Evolutionary conservation across 2,888 invertebrate genomes (phyloP), one percentile per base, ranked within the genome.

Genomic region (Noctua pronuba): DNA sequence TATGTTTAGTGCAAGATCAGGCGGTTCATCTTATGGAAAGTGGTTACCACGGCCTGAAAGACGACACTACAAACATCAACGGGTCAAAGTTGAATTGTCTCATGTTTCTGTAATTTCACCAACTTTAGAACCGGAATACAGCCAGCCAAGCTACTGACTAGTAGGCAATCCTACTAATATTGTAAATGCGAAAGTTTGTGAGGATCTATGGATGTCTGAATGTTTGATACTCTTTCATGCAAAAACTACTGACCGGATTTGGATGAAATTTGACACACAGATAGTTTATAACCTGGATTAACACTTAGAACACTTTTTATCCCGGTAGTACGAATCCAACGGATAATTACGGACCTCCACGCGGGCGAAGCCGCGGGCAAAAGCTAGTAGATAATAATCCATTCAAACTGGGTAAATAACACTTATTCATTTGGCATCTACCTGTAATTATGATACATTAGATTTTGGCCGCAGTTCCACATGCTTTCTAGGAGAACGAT

Each of bases 11-110:
- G 24, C 24, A n/a, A 21, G 41, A 66, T 49, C 31, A 41, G n/a
- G 18, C 31, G 16, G 2, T 5, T 31, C 11, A 46, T 24, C n/a
- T 28, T 41, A 49, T 18, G 11, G 83, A 82, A 79, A 82, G 66
- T 44, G 49, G 46, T 82, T 77, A 58, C 65, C 46, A 65, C 24
- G 41, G 24, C 44, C 62, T 55, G 35, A 38, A 75, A 38, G 44
- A 44, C 16, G n/a, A 65, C 38, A 55, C 64, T 60, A 73, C 31
- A n/a, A 31, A 46, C 35, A 35, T 49, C 24, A 52, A n/a, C 4
- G 49, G 49, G 77, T 60, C 79, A 79, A 79, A 77, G 79, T 52
- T 79, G 58, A 38, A 44, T 18, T 21, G 24, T 66, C 41, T 79
- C 65, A 66, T 28, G 28, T 83, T 6, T 38, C 49, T 46, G 18